Base-by-base conservation (phyloP, 2,797 vertebrate species). In the Pampus argenteus region DNA sequence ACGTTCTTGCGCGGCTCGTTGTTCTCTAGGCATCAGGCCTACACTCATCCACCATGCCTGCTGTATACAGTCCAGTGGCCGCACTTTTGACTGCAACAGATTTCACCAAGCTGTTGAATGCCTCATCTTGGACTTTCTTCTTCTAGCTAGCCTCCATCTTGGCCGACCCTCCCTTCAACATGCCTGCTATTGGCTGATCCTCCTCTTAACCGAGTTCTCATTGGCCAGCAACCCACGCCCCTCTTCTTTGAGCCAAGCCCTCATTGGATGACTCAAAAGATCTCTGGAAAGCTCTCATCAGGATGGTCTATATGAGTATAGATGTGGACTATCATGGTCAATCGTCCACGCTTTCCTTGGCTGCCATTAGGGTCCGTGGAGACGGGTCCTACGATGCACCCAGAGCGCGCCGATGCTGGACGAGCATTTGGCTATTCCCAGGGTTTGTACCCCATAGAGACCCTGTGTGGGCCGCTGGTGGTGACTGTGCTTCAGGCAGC, bases 21-120 rank as follows among this genome's bases (percentile, higher is more conserved):
- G 44, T 50, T 42, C 56, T 70, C 76, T 17, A 29, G 72, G 51
- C 66, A 8, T 60, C 57, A 34, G 58, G 78, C 74, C 59, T 48
- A 23, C 29, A 54, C 59, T 79, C 69, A n/a, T 69, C 70, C 57
- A 14, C 45, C 82, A 74, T 59, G 76, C 76, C 68, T 69, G 77
- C 86, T 78, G 72, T 72, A 78, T 81, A 66, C 82, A 78, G 74
- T 81, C 82, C 86, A 76, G 86, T 90, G 89, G 86, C 77, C 31
- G 87, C 66, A 89, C 86, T 71, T 89, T 83, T 90, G 87, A 89
- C 88, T 80, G 86, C 86, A 83, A 90, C 93, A 94, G 91, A 94
- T 93, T 94, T 93, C 83, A 56, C 82, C 91, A 93, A 93, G 94
- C 93, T 94, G 94, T 93, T 78, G 81, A 74, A 87, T 81, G 78